Percentiles rank a stretch among this genome's conserved stretches.
These are phyloP conservation scores for Aselliscus stoliczkanus DNA, from an alignment of 2,797 vertebrate species.

Conservation along the genomic window DNA sequence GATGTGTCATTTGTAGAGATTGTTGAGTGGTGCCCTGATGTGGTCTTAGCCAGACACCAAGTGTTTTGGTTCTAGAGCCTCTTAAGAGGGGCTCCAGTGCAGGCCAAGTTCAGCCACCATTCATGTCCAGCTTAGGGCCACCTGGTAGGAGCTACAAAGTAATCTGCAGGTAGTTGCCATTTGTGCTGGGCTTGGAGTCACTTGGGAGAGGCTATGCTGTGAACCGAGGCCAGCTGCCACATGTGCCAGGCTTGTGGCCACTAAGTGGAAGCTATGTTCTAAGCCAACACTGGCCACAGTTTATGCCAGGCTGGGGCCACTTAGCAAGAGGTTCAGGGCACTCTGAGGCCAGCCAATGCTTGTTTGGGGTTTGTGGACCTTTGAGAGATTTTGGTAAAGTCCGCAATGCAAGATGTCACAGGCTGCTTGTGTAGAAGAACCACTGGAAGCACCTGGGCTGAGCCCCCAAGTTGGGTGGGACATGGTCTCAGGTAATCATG, in stretches of 20 bases:
- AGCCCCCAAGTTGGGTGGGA: neutral
- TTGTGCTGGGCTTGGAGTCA: too few species aligned
- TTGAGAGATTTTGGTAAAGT: neutral
- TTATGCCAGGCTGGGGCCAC: neutral
- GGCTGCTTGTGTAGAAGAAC: neutral
- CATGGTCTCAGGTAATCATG: neutral
- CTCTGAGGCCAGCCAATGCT: neutral
- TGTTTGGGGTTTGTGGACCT: neutral
- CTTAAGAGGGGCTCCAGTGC: neutral
- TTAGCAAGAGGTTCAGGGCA: too few species aligned
- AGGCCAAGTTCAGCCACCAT: too few species aligned
- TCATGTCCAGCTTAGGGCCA: too few species aligned
- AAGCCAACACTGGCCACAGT: neutral
- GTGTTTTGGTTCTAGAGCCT: neutral
- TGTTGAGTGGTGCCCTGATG: neutral
- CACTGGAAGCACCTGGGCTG: neutral
- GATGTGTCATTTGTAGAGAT: neutral
- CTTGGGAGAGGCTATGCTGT: too few species aligned
- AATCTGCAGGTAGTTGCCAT: neutral
- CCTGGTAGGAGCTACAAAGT: neutral
- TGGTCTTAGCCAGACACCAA: neutral
- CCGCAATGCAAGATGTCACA: neutral
- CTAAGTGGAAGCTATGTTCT: neutral
- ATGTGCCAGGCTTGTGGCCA: neutral
- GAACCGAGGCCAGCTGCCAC: neutral